phyloP scores from a whole-genome alignment of 2,888 invertebrate genomes.

The Apamea crenata region DNA sequence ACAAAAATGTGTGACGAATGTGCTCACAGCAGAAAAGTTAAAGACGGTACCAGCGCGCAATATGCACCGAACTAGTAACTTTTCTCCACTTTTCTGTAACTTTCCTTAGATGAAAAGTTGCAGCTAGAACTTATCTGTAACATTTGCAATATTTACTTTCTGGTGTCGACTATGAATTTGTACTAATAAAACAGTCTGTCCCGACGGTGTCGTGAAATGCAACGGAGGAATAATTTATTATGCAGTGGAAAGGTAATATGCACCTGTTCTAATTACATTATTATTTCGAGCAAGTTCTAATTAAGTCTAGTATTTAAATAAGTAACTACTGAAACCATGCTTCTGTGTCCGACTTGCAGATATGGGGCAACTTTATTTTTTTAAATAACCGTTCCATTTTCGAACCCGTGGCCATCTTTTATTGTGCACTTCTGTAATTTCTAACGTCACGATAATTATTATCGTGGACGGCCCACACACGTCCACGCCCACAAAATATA shows the following conservation, averaged over 20 bases:
- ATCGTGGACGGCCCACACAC: neutral
- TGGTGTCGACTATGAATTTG: slow-evolving; percentile 31
- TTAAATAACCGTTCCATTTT: neutral
- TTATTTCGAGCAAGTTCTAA: slow-evolving; percentile 27
- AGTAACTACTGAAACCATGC: neutral
- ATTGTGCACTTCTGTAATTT: neutral
- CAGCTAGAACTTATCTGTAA: slow-evolving; percentile 49
- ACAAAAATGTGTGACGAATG: slow-evolving; percentile 34
- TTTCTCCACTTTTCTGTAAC: slow-evolving; percentile 16
- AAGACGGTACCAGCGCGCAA: slow-evolving; percentile 35
- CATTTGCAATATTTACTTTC: slow-evolving; percentile 59
- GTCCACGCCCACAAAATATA: neutral
- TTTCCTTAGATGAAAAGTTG: slow-evolving; percentile 34
- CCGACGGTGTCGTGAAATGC: slow-evolving; percentile 37
- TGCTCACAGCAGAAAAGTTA: slow-evolving; percentile 28
- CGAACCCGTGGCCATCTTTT: neutral
- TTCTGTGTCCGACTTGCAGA: neutral
- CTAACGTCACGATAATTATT: neutral
- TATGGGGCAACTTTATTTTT: neutral
- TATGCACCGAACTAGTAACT: slow-evolving; percentile 31
- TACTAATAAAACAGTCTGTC: slow-evolving; percentile 24
- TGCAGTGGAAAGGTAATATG: slow-evolving; percentile 10
- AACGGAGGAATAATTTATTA: slow-evolving; percentile 36
- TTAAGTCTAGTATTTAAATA: slow-evolving; percentile 14
- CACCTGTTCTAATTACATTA: slow-evolving; percentile 25